Evolutionary conservation across 1,140 invertebrate species (phyloP), one percentile per base, ranked within the genome.

Genomic region (Caenorhabditis tropicalis): DNA sequence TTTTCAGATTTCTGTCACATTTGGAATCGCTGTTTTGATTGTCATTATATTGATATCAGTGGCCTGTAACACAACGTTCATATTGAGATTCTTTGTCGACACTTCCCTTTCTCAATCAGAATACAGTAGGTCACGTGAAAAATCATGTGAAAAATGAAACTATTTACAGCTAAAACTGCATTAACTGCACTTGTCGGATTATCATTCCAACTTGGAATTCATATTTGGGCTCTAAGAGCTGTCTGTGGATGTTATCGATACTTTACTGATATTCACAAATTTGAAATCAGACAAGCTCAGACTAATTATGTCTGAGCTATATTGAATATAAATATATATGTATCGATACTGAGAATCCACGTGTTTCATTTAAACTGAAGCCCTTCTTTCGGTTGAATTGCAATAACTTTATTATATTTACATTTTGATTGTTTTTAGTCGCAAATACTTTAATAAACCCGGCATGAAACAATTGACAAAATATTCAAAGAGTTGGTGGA

Each of bases 161-260:
- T 9, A 31, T 36, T n/a, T 81, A 1, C 15, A 81, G 79, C 51
- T 0, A 51, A 81, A 81, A 81, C 79, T 16, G 79, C 79, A 4
- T 36, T 58, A 15, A 56, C 51, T 3, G 48, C 51, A 7, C 48
- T 81, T 24, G 48, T 81, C 3, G 48, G 48, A 21, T 24, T 81
- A 12, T 81, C 48, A 53, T 51, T 51, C 48, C 79, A 81, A 81
- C 33, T 81, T 9, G 51, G 48, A 53, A 36, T 81, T 39, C 79
- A 81, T n/a, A 51, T 81, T 29, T 81, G 79, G 79, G 79, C 79
- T 53, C 51, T 81, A 4, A 15, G 79, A 56, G 79, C 79, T 43
- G 79, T 81, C 0, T 81, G 79, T 51, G 48, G 79, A 36, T 81
- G 79, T 29, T 81, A 53, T 24, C 48, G 79, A 10, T 81, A 81